Percentiles rank a stretch among this genome's conserved stretches.
phyloP scores from a whole-genome alignment of 30 jellyfish, hydroid and myxozoan species.

The Mastigias papua region DNA sequence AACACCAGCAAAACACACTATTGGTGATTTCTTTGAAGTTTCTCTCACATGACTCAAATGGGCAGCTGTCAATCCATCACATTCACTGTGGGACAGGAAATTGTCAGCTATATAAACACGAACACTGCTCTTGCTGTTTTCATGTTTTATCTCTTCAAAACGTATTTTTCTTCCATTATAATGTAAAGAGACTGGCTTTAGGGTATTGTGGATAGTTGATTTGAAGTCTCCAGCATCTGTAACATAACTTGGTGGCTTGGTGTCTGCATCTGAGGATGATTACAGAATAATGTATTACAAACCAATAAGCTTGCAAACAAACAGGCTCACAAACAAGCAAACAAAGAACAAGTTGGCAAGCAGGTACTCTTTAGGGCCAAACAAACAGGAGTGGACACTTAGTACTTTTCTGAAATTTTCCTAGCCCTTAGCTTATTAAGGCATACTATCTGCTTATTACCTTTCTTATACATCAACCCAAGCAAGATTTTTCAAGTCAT shows the following conservation, averaged over 20 bases:
- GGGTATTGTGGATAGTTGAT: conserved; percentile 46
- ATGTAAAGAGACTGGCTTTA: conserved; percentile 10
- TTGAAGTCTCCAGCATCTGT: conserved; percentile 8
- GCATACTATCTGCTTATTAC: no score
- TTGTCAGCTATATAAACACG: conserved; percentile 79
- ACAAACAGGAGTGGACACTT: no score
- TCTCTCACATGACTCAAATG: conserved; percentile 65
- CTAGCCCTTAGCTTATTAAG: no score
- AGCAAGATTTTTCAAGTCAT: no score
- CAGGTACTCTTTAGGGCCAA: no score
- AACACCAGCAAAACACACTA: conserved; percentile 81
- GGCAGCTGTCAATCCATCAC: conserved; percentile 84
- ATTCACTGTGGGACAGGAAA: conserved; percentile 72
- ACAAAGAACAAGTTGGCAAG: no score
- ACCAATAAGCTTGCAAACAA: no score
- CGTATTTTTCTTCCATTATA: conserved; percentile 54
- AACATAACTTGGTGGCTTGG: not conserved
- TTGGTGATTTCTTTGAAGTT: conserved; percentile 62
- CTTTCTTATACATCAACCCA: no score
- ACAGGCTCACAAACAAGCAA: no score
- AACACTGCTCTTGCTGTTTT: conserved; percentile 64
- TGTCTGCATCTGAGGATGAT: not conserved
- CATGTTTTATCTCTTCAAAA: conserved; percentile 52
- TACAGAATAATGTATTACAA: not conserved
- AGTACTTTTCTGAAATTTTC: no score